Base-by-base conservation (phyloP, 2,888 invertebrate genomes). In the Sicus ferrugineus region DNA sequence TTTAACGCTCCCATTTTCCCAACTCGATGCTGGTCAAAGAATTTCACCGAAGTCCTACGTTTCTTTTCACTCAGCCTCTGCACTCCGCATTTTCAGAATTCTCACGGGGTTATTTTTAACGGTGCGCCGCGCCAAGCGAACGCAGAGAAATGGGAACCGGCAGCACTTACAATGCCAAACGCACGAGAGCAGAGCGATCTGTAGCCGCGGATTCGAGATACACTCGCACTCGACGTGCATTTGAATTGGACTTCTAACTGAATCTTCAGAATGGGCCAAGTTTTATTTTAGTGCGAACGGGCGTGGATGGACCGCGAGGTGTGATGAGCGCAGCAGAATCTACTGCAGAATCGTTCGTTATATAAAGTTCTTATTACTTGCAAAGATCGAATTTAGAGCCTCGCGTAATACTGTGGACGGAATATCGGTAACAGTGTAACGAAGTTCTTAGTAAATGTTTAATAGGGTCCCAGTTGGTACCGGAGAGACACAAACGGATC, bases 201-300 rank as follows among this genome's bases (percentile, higher is more conserved):
- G 14, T 56, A 42, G 42, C 54, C 54, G 19, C 46, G 30, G 50
- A 26, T 30, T 16, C 28, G n/a, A 28, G n/a, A 19, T 54, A 54
- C 16, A 38, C n/a, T 21, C 26, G 34, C 31, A 48, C 48, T 48
- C 64, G 31, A 16, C 38, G 14, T 19, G 34, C 59, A 56, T 66
- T 66, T 38, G 42, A 46, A 66, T 58, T 30, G 63, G 52, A 67
- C 65, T 67, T 58, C 28, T 31, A 59, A 67, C 58, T 58, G 48
- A 59, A 67, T 59, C 42, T 58, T 67, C 59, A 19, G 34, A 59
- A 48, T 34, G 58, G 59, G 21, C 19, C 31, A 59, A 67, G 67
- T 59, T 48, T 67, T 67, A 67, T 59, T 67, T 67, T n/a, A 67
- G 67, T 67, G 67, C 67, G 67, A 67, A 67, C 67, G 67, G 67